These are phyloP conservation scores for Brienomyrus longianalis DNA, from an alignment of 2,113 vertebrate genomes.

Conservation along the genomic window DNA sequence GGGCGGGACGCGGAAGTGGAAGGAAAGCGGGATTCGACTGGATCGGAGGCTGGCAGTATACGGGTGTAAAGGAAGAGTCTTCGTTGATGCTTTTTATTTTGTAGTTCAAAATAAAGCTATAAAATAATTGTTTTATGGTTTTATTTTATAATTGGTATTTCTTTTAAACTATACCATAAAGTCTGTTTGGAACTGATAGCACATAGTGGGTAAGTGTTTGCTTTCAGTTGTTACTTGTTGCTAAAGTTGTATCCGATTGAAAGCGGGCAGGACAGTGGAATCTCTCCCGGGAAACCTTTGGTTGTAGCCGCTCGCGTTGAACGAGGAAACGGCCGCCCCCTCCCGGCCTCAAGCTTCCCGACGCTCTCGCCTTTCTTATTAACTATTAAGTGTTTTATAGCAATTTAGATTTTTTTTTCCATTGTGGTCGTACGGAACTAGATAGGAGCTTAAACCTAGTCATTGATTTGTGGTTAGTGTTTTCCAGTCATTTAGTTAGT, in stretches of 20 bases:
- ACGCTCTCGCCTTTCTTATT: not conserved
- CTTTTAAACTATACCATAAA: not conserved
- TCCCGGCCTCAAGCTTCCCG: not conserved
- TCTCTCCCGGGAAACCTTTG: not conserved
- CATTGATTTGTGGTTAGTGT: not conserved
- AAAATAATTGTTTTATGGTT: not conserved
- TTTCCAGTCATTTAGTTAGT: not conserved
- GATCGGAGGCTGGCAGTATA: not conserved
- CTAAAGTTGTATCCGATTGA: not conserved
- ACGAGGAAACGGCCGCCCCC: not conserved
- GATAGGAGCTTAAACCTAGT: not conserved
- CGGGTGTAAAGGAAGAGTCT: not conserved
- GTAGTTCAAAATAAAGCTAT: not conserved
- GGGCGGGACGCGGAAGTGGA: not conserved
- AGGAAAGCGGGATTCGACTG: not conserved
- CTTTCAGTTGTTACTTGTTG: not conserved
- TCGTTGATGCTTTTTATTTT: not conserved
- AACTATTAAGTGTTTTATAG: not conserved
- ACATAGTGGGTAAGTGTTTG: not conserved
- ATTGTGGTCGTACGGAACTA: not conserved
- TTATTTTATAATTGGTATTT: not conserved
- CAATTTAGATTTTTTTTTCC: not conserved
- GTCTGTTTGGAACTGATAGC: not conserved
- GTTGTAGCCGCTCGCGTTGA: not conserved
- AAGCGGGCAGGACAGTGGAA: not conserved